A percentile compares a stretch with the other conserved stretches of the same genome.
Evolutionary conservation across 2,113 vertebrate species (phyloP).

Genomic region (Centropus bengalensis): DNA sequence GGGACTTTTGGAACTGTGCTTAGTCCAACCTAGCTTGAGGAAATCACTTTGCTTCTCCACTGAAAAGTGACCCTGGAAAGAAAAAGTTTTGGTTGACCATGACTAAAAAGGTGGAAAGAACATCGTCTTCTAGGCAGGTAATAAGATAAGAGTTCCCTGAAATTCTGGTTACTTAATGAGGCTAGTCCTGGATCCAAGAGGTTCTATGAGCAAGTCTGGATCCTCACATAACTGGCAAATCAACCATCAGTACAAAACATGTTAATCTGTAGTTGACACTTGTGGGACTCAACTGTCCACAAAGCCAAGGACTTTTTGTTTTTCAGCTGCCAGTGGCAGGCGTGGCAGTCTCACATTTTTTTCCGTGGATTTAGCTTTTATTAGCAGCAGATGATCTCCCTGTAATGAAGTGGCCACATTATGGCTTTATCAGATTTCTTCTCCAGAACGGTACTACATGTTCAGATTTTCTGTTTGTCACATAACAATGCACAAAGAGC

Average conservation of each 20-base stretch:
- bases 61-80: background rate
- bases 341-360: background rate
- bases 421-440: conserved; percentile 17
- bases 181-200: background rate
- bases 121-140: background rate
- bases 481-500: background rate
- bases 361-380: background rate
- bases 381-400: conserved; percentile 24
- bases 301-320: background rate
- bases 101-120: background rate
- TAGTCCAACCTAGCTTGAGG: background rate
- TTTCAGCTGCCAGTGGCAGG: background rate
- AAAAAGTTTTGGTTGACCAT: background rate
- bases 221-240: background rate
- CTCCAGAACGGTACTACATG: background rate
- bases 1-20: background rate
- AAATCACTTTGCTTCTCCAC: background rate
- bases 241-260: background rate
- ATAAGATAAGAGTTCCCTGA: background rate
- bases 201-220: background rate
- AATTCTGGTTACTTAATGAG: background rate
- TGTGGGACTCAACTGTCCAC: background rate
- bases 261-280: background rate
- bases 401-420: background rate
- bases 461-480: conserved; percentile 57